phyloP scores from a whole-genome alignment of 2,888 invertebrate genomes.

The Chouioia cunea region DNA sequence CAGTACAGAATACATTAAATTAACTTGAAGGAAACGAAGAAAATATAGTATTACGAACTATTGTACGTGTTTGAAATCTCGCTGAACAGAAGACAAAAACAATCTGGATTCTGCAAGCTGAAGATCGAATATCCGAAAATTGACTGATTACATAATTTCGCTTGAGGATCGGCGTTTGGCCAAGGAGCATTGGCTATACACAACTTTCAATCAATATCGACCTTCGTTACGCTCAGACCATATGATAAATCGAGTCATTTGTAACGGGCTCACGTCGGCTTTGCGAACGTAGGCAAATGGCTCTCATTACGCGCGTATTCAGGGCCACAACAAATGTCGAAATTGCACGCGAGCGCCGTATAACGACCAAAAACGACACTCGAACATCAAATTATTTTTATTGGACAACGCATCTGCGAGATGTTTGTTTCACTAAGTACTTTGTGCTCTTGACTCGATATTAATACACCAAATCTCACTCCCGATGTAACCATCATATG shows the following conservation, averaged over 20 bases:
- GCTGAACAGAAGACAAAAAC: too few relatives aligned
- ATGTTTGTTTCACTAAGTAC: too few relatives aligned
- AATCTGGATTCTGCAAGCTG: too few relatives aligned
- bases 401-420: too few relatives aligned
- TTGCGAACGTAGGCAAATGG: constrained; percentile 25
- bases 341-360: constrained; percentile 11
- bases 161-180: constrained; percentile 9
- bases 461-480: too few relatives aligned
- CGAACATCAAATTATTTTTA: constrained; percentile 7
- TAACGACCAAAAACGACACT: too few relatives aligned
- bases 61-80: too few relatives aligned
- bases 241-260: constrained; percentile 41
- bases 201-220: constrained; percentile 20
- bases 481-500: too few relatives aligned
- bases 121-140: constrained; percentile 2
- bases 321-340: constrained; percentile 31
- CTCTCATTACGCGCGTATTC: constrained; percentile 35
- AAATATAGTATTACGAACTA: too few relatives aligned
- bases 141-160: constrained; percentile 17
- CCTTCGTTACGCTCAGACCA: constrained; percentile 16
- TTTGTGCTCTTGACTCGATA: too few relatives aligned
- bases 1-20: too few relatives aligned
- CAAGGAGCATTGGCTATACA: constrained; percentile 15
- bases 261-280: constrained; percentile 31
- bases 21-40: too few relatives aligned